Percentiles rank a stretch among this genome's conserved stretches.
phyloP scores from a whole-genome alignment of 2,797 vertebrate species.

The Tadarida brasiliensis region DNA sequence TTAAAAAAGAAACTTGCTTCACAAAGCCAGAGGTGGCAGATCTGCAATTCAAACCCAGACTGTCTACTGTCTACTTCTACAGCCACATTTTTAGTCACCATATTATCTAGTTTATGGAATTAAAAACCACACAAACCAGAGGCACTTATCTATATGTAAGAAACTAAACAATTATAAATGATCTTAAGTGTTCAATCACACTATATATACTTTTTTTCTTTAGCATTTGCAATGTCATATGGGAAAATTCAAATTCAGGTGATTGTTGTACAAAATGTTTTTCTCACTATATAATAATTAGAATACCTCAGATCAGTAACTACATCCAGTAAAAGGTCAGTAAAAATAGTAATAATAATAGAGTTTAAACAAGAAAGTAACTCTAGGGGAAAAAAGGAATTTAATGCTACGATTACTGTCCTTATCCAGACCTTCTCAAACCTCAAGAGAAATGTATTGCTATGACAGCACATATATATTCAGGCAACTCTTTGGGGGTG shows the following conservation, averaged over 20 bases:
- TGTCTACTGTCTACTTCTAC: background rate
- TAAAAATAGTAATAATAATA: background rate
- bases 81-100: background rate
- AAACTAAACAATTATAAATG: background rate
- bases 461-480: background rate
- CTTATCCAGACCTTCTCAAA: slow-evolving; percentile 12
- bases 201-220: background rate
- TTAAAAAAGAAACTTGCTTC: slow-evolving; percentile 23
- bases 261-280: background rate
- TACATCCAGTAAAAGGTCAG: background rate
- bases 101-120: background rate
- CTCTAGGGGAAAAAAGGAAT: background rate
- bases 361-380: background rate
- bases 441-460: background rate
- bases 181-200: background rate
- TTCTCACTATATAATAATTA: background rate
- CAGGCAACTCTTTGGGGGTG: background rate
- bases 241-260: slow-evolving; percentile 47
- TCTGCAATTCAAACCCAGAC: background rate
- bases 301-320: background rate
- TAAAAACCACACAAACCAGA: slow-evolving; percentile 51
- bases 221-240: slow-evolving; percentile 36
- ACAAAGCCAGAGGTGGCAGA: background rate
- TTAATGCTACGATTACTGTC: background rate
- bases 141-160: background rate